Evolutionary conservation across 2,113 vertebrate genomes (phyloP), one percentile per base, ranked within the genome.

Genomic region (Benitochromis conjunctus): DNA sequence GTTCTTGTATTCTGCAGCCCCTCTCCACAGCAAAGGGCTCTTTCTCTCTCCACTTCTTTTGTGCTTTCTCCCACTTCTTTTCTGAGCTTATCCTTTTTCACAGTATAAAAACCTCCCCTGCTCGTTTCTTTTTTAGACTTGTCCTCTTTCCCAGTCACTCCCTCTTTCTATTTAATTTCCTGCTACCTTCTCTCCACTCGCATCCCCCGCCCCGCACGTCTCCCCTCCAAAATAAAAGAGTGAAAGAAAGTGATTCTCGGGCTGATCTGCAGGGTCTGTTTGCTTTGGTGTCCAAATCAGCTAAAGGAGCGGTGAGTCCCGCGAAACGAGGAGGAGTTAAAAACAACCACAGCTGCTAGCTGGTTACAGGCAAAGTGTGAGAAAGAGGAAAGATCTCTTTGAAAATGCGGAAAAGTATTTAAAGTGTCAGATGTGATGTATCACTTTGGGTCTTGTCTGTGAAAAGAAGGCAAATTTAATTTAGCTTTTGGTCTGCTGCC

Each of bases 1-100:
- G 89, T 92, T 86, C 82, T 92, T 92, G 93, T 90, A 7, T 85
- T 89, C 79, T 80, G 82, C 64, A 92, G 82, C 82, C 80, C 48
- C 58, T 88, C 66, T 58, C 66, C 80, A 86, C 60, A 78, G 78
- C 24, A 62, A 89, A 90, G 82, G 29, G 21, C 62, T 83, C 55
- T 34, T 51, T 79, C 26, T 76, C 46, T 31, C 69, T 51, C 43
- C 46, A 53, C 46, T 43, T 69, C 53, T 69, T 86, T 89, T 87
- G 66, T 60, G 31, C 80, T 26, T 79, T 90, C 85, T 84, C 48
- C 79, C 74, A 58, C 64, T 76, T 77, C 60, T 56, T 79, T 86
- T 86, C 82, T 48, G 55, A 88, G 87, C 81, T 82, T 82, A 80
- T 79, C 62, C 81, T 89, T 64, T 69, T 87, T 80, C 82, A 66